Conservation (phyloP, 2,113 vertebrate species). For the Ceyx cyanopectus region DNA sequence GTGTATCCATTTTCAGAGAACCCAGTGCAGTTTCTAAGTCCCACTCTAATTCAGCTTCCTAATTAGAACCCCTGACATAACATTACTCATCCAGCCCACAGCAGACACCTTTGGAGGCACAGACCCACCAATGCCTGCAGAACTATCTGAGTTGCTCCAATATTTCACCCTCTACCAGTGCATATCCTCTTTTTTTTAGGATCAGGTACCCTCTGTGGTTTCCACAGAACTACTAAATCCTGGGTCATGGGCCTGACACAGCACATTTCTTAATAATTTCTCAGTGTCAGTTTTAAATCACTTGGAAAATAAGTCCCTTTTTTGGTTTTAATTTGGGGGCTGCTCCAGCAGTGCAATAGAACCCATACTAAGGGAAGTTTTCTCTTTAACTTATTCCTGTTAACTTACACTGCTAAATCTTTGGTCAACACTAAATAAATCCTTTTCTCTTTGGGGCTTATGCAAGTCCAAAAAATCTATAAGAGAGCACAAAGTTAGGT, state of each 20-base stretch:
- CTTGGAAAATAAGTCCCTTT: neutral
- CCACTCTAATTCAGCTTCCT: neutral
- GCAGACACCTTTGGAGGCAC: neutral
- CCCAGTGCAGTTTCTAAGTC: neutral
- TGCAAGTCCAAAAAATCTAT: neutral
- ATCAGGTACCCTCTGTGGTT: neutral
- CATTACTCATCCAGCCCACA: neutral
- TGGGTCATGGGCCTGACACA: neutral
- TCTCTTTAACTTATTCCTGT: neutral
- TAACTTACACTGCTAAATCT: neutral
- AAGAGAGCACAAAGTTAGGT: neutral
- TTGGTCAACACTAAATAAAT: conserved; percentile 7
- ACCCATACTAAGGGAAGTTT: neutral
- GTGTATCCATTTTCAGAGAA: neutral
- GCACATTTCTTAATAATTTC: neutral
- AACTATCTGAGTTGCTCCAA: neutral
- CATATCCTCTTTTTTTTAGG: neutral
- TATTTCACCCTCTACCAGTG: neutral
- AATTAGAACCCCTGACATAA: neutral
- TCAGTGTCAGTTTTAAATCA: neutral
- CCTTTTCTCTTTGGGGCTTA: conserved; percentile 18
- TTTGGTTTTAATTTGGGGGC: neutral
- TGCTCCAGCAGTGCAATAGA: neutral
- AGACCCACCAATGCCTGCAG: neutral
- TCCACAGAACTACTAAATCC: neutral